Percentiles rank a stretch among this genome's conserved stretches.
Conservation (phyloP, 2,888 invertebrate genomes). For the Hirtodrosophila trivittata region DNA sequence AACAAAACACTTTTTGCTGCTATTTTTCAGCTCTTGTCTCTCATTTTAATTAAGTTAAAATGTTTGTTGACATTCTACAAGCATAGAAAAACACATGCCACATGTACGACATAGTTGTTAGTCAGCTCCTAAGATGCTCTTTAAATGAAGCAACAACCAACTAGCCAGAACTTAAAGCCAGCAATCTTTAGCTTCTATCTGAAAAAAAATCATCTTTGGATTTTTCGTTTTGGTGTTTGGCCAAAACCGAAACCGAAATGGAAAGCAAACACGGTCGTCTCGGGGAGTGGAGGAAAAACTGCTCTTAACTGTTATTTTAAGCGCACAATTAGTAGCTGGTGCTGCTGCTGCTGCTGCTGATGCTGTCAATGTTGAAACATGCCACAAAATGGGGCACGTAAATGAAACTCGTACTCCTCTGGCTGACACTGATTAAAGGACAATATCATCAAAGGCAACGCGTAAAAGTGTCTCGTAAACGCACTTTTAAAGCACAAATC, state of each 20-base stretch:
- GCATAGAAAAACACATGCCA: not conserved
- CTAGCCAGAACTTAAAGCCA: not conserved
- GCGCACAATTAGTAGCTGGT: constrained; percentile 54
- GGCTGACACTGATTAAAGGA: constrained; percentile 41
- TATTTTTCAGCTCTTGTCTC: constrained; percentile 6
- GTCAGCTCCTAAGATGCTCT: not conserved
- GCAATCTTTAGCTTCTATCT: no score
- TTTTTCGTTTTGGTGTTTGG: constrained; percentile 2
- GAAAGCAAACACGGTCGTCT: constrained; percentile 21
- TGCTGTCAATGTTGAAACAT: not conserved
- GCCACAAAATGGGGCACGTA: constrained; percentile 14
- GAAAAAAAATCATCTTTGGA: no score
- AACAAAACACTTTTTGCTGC: constrained; percentile 18
- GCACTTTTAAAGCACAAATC: constrained; percentile 51
- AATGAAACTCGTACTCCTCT: constrained; percentile 10
- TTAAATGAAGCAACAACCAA: not conserved
- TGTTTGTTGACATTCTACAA: constrained; percentile 24
- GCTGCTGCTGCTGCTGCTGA: not conserved
- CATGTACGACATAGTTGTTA: no score
- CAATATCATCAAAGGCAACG: constrained; percentile 43
- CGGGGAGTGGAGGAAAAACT: not conserved
- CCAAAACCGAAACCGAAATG: constrained; percentile 4
- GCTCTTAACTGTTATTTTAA: constrained; percentile 42
- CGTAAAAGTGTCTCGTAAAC: constrained; percentile 48
- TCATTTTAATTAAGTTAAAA: constrained; percentile 54